These are phyloP conservation scores for Heterotis niloticus DNA, from an alignment of 2,113 vertebrate species.

Conservation along the genomic window DNA sequence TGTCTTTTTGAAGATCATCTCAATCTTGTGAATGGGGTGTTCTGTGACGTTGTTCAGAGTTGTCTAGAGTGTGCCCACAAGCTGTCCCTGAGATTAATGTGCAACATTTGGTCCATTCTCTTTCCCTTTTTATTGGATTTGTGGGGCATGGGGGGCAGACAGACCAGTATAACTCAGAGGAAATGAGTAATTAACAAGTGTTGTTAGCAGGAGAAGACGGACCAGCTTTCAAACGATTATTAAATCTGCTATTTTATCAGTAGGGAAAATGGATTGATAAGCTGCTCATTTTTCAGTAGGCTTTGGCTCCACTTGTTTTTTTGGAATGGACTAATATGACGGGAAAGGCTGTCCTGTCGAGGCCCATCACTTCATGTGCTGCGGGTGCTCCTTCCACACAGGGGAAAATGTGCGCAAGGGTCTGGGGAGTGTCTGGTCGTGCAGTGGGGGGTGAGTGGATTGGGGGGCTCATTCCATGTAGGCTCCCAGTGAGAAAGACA, in stretches of 20 bases:
- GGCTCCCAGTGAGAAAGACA: conserved; percentile 29
- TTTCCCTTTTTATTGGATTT: not conserved
- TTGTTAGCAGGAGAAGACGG: not conserved
- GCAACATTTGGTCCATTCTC: not conserved
- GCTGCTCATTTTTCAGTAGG: not conserved
- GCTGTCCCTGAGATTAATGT: not conserved
- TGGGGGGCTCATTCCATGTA: not conserved
- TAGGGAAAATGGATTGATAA: not conserved
- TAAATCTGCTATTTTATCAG: not conserved
- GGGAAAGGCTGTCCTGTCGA: not conserved
- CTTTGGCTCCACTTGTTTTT: not conserved
- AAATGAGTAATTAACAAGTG: not conserved
- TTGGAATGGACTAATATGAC: not conserved
- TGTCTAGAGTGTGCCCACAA: not conserved
- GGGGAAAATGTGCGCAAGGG: not conserved
- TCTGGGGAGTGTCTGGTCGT: not conserved
- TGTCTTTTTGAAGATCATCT: not conserved
- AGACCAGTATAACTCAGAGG: not conserved
- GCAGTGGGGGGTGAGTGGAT: not conserved
- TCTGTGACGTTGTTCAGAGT: not conserved
- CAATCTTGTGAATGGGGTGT: not conserved
- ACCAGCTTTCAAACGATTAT: not conserved
- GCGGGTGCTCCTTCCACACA: not conserved
- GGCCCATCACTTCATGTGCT: not conserved
- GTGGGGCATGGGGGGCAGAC: not conserved